These are phyloP conservation scores for Syngnathus floridae DNA, from an alignment of 2,113 vertebrate species.

Conservation along the genomic window DNA sequence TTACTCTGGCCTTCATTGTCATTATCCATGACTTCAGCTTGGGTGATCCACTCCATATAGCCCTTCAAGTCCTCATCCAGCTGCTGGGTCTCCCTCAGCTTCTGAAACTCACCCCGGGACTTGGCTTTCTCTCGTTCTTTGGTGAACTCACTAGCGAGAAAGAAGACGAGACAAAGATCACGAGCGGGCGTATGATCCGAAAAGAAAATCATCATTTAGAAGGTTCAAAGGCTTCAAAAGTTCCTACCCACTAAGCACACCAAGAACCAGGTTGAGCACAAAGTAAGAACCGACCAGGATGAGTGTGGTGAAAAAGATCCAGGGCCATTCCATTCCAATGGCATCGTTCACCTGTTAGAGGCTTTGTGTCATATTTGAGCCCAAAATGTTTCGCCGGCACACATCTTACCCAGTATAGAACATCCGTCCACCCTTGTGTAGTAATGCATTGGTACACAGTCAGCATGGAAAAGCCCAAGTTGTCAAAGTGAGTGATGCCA, in stretches of 20 bases:
- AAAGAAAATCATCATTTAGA: no score
- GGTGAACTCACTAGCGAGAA: slow-evolving; percentile 81
- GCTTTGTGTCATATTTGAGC: not conserved
- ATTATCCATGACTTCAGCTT: slow-evolving; percentile 88
- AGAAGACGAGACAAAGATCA: not conserved
- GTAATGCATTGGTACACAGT: slow-evolving; percentile 96
- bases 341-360: slow-evolving; percentile 86
- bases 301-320: slow-evolving; percentile 92
- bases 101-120: slow-evolving; percentile 91
- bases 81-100: slow-evolving; percentile 89
- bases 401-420: slow-evolving; percentile 88
- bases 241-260: slow-evolving; percentile 89
- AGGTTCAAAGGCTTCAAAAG: not conserved
- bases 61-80: slow-evolving; percentile 93
- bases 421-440: slow-evolving; percentile 93
- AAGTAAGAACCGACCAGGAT: slow-evolving; percentile 96
- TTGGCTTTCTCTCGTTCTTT: slow-evolving; percentile 96
- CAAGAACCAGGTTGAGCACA: slow-evolving; percentile 92
- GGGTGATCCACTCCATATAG: slow-evolving; percentile 98
- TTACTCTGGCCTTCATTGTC: slow-evolving; percentile 85
- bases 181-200: no score
- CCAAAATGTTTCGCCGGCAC: not conserved
- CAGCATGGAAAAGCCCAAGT: slow-evolving; percentile 94
- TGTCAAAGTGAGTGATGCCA: slow-evolving; percentile 97
- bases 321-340: slow-evolving; percentile 96